A percentile compares a stretch with the other conserved stretches of the same genome.
phyloP scores from a whole-genome alignment of 2,113 vertebrate species.

The Chunga burmeisteri region DNA sequence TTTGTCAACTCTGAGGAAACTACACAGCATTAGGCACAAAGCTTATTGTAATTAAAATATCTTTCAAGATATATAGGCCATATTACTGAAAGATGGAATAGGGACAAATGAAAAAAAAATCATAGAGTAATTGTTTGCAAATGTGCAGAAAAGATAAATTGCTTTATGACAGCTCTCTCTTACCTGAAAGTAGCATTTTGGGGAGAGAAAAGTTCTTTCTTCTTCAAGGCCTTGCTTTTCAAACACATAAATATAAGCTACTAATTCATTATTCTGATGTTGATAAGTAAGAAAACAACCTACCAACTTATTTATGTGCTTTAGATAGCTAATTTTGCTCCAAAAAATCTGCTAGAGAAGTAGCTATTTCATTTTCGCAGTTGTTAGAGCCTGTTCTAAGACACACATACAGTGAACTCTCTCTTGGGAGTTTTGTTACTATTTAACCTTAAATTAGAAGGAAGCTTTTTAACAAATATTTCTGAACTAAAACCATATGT shows the following conservation, averaged over 20 bases:
- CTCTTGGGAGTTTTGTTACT: neutral
- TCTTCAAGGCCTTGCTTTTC: neutral
- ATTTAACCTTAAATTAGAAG: constrained; percentile 4
- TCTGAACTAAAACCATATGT: neutral
- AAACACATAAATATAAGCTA: neutral
- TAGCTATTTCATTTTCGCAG: neutral
- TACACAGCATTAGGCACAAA: neutral
- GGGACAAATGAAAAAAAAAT: neutral
- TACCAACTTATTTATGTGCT: neutral
- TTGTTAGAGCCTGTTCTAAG: neutral
- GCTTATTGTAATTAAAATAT: neutral
- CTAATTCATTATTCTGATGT: constrained; percentile 5
- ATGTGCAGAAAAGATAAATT: neutral
- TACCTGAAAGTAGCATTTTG: neutral
- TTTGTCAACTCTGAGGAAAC: neutral
- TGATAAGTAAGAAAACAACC: neutral
- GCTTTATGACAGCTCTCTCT: neutral
- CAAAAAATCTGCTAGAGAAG: neutral
- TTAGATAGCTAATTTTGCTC: neutral
- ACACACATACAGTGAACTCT: neutral
- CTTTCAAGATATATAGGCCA: constrained; percentile 11
- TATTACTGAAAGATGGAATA: constrained; percentile 25
- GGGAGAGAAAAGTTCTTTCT: neutral
- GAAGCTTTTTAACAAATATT: neutral
- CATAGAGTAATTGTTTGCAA: neutral